Evolutionary conservation across 2,113 vertebrate species (phyloP).

Genomic region (Psophia crepitans): DNA sequence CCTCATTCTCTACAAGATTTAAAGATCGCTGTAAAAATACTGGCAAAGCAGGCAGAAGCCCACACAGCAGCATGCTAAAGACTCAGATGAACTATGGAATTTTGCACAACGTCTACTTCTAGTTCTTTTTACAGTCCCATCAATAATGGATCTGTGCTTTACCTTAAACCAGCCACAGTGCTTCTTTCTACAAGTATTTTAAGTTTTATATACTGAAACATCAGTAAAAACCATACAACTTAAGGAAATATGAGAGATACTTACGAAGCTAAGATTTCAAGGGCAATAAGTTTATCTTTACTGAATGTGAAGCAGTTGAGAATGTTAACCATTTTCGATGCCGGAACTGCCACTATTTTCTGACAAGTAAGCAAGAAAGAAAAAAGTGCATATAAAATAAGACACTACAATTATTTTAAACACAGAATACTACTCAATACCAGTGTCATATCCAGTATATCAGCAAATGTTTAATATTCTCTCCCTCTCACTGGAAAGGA

Average conservation of each 20-base stretch:
- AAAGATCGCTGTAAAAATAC: background rate
- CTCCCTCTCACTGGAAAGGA: background rate
- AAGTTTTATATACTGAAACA: background rate
- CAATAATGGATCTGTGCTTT: background rate
- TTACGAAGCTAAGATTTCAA: slow-evolving; percentile 95
- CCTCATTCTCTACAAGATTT: background rate
- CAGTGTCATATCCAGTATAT: background rate
- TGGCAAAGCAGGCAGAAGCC: background rate
- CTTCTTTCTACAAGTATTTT: background rate
- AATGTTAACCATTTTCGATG: slow-evolving; percentile 94
- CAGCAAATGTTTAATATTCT: background rate
- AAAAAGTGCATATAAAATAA: background rate
- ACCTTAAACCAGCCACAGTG: background rate
- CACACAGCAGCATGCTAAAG: background rate
- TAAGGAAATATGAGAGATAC: slow-evolving; percentile 61
- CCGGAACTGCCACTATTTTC: slow-evolving; percentile 98
- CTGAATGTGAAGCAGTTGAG: slow-evolving; percentile 97
- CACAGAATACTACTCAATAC: background rate
- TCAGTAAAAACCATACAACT: background rate
- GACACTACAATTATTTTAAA: background rate
- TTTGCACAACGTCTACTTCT: background rate
- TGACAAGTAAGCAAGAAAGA: slow-evolving; percentile 65
- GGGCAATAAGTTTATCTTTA: slow-evolving; percentile 91
- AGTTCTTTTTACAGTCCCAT: background rate
- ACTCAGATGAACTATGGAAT: background rate